Base-by-base conservation (phyloP, 64 coral and sea anemone species). In the Montipora sp. region DNA sequence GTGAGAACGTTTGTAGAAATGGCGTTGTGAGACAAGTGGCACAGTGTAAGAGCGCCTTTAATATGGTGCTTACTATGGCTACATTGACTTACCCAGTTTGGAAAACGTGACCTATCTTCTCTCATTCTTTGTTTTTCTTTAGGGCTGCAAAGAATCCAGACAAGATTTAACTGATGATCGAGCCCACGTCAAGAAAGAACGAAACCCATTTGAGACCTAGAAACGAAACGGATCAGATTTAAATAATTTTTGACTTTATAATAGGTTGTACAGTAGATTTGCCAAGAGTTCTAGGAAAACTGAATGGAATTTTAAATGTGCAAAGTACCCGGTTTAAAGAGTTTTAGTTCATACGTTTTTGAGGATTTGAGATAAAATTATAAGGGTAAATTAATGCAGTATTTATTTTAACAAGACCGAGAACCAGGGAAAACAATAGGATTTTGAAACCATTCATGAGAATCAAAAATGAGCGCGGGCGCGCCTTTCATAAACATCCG, bases 81-180 rank as follows among this genome's bases (percentile, higher is more conserved):
- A 11, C 0, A 57, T 6, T 57, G 7, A 57, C 11, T 0, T 8
- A 57, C 6, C 53, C 11, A 57, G 6, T 8, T 8, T 6, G 53
- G 53, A 57, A 57, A 57, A 6, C 53, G 7, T 57, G 7, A 57
- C 53, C 11, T 57, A 3, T 57, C 11, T 47, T 48, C 5, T 51
- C 5, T 7, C 53, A 20, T 19, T 3, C 10, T 51, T 79, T 47
- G 49, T 14, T 79, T 55, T 79, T 79, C n/a, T 46, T 51, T 23
- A 80, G 78, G 78, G 51, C 78, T 8, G 48, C 78, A 80, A 55
- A 57, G 78, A 80, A 80, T 13, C 78, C 78, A 1, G 78, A 80
- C 18, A 80, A 80, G 50, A 80, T 80, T 80, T 80, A 80, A 80
- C 48, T 11, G 11, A 63, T 11, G 60, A 63, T 15, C 5, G 51